These are phyloP conservation scores for Loxodonta africana DNA, from an alignment of 2,113 vertebrate genomes.

Conservation along the genomic window DNA sequence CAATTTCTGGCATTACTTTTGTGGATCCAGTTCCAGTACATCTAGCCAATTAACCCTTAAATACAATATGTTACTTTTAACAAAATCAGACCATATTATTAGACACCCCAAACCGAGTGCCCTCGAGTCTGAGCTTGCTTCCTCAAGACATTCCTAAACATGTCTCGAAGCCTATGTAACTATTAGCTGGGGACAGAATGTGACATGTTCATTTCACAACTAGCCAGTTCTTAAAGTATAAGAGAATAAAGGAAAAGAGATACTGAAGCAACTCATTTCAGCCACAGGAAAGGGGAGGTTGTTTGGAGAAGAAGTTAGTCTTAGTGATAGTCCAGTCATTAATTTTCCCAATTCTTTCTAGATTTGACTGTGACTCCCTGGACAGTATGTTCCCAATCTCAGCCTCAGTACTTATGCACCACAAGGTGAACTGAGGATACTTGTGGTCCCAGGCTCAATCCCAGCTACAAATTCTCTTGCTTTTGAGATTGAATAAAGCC, in stretches of 20 bases:
- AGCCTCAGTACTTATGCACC: not conserved
- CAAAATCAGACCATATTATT: not conserved
- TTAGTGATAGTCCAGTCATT: not conserved
- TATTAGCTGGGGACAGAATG: not conserved
- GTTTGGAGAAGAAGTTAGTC: not conserved
- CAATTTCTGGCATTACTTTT: not conserved
- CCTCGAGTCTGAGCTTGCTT: not conserved
- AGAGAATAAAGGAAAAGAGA: slow-evolving; percentile 10
- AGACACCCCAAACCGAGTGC: not conserved
- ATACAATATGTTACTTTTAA: slow-evolving; percentile 52
- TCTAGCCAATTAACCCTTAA: not conserved
- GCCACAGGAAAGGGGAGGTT: not conserved
- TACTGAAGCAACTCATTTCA: not conserved
- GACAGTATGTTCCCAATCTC: not conserved
- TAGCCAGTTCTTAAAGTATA: not conserved
- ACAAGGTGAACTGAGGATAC: not conserved
- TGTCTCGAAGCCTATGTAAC: not conserved
- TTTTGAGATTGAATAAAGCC: slow-evolving; percentile 7
- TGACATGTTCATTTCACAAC: not conserved
- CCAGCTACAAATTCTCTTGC: not conserved
- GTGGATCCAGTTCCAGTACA: not conserved
- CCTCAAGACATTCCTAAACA: slow-evolving; percentile 8
- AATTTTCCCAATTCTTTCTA: slow-evolving; percentile 3
- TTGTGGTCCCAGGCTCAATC: not conserved
- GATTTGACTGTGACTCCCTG: not conserved